Conservation (phyloP, 1,140 invertebrate genomes). For the Calephelis virginiensis region DNA sequence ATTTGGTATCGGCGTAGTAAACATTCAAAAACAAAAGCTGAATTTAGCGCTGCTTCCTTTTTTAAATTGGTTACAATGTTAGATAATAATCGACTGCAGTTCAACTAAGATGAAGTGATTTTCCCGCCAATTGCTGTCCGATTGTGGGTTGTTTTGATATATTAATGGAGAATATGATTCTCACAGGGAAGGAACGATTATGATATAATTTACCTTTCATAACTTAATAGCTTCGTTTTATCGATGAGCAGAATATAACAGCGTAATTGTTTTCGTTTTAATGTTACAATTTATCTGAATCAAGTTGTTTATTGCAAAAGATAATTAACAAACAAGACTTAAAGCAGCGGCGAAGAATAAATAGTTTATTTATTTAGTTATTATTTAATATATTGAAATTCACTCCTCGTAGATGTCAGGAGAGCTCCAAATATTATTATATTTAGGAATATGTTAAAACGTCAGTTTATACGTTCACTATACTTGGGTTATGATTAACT, state of each 20-base stretch:
- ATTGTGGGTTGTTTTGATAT: constrained; percentile 42
- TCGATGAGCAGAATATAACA: constrained; percentile 32
- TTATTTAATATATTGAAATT: not conserved
- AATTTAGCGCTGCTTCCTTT: too few relatives aligned
- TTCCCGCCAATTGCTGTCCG: constrained; percentile 39
- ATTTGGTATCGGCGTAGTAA: too few relatives aligned
- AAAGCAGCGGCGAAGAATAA: too few relatives aligned
- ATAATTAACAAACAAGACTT: too few relatives aligned
- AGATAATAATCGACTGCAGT: constrained; percentile 39
- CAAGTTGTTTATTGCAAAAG: too few relatives aligned
- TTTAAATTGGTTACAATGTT: not conserved
- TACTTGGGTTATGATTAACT: too few relatives aligned
- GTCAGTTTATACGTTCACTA: too few relatives aligned
- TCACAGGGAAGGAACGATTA: constrained; percentile 41
- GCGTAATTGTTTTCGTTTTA: constrained; percentile 27
- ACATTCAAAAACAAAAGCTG: too few relatives aligned
- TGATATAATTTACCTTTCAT: constrained; percentile 39
- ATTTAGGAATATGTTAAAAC: too few relatives aligned
- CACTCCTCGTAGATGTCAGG: too few relatives aligned
- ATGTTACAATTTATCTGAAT: constrained; percentile 8
- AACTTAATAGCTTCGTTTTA: constrained; percentile 35
- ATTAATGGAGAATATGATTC: constrained; percentile 44
- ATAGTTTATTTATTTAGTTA: not conserved
- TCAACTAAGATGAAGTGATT: constrained; percentile 51
- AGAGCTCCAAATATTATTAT: too few relatives aligned